These are phyloP conservation scores for Limonius californicus DNA, from an alignment of 1,140 invertebrate species.

Conservation along the genomic window DNA sequence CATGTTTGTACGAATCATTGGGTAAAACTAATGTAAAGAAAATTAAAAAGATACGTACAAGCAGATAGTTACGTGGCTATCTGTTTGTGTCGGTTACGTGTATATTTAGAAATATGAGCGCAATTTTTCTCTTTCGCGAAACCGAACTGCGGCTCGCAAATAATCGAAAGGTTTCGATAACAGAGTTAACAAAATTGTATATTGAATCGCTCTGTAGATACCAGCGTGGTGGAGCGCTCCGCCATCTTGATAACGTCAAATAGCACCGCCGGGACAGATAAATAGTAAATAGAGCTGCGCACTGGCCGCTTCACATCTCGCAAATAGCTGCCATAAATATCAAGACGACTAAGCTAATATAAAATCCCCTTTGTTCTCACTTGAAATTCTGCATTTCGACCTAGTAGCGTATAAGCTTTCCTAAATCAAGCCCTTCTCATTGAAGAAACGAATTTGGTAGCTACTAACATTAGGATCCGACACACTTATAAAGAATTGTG, in stretches of 20 bases:
- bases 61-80: no score
- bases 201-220: constrained; percentile 6
- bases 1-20: no score
- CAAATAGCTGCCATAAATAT: constrained; percentile 45
- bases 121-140: no score
- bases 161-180: neutral
- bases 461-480: neutral
- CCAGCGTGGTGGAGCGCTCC: constrained; percentile 22
- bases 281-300: constrained; percentile 44
- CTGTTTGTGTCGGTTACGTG: no score
- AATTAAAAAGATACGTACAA: no score
- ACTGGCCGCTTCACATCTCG: constrained; percentile 38
- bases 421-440: neutral
- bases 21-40: no score
- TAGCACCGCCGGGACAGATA: constrained; percentile 40
- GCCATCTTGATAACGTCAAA: constrained; percentile 45
- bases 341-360: constrained; percentile 29
- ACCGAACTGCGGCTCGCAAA: neutral
- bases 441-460: neutral
- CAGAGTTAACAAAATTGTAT: neutral
- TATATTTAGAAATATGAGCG: no score
- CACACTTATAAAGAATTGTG: neutral
- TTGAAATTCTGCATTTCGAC: constrained; percentile 8
- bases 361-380: constrained; percentile 11
- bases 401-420: neutral